phyloP scores from a whole-genome alignment of 2,888 invertebrate species.

The Macaria liturata region DNA sequence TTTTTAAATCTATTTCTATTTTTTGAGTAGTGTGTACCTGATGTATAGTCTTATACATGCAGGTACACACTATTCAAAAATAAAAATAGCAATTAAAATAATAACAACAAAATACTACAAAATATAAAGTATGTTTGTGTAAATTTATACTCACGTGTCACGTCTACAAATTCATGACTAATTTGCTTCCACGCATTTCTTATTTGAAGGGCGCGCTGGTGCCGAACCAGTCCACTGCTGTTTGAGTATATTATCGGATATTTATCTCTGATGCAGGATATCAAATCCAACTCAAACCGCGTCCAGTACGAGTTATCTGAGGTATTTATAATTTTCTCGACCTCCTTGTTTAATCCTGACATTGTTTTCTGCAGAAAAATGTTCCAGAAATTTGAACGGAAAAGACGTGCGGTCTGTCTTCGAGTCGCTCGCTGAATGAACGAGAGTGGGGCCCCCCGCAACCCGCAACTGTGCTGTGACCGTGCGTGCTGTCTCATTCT shows the following conservation, averaged over 20 bases:
- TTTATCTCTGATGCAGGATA: conserved; percentile 11
- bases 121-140: no score
- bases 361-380: conserved; percentile 5
- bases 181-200: conserved; percentile 14
- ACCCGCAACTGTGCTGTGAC: not conserved
- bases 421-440: not conserved
- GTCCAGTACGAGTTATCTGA: conserved; percentile 3
- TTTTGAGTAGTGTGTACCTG: no score
- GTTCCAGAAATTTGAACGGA: not conserved
- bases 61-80: no score
- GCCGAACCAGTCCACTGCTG: not conserved
- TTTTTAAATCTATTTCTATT: no score
- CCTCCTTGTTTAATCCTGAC: not conserved
- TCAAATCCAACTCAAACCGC: conserved; percentile 18
- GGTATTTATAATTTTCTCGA: not conserved
- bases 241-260: conserved; percentile 11
- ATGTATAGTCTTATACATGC: no score
- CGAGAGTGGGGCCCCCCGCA: not conserved
- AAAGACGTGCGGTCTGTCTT: not conserved
- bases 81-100: no score
- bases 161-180: not conserved
- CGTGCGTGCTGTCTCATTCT: not conserved
- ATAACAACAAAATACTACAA: no score
- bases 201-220: conserved; percentile 2
- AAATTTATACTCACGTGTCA: not conserved